A percentile compares a stretch with the other conserved stretches of the same genome.
Evolutionary conservation across 2,113 vertebrate genomes (phyloP).

Genomic region (Heteronetta atricapilla): DNA sequence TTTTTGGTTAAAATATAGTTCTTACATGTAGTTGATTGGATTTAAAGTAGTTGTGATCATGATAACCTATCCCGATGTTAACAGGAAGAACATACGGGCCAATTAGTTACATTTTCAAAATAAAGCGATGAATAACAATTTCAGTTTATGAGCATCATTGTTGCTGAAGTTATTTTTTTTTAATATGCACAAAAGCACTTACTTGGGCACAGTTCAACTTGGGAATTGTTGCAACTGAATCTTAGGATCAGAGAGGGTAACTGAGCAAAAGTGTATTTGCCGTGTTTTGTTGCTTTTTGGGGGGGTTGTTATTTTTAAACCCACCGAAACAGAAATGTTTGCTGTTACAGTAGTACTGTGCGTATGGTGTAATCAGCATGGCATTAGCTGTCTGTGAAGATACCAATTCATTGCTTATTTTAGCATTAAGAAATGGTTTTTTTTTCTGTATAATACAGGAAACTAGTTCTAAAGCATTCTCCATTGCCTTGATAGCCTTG

Average conservation of each 20-base stretch:
- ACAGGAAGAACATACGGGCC: not conserved
- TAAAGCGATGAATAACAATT: not conserved
- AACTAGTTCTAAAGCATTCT: not conserved
- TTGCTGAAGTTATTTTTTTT: not conserved
- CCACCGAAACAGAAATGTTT: not conserved
- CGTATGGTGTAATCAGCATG: not conserved
- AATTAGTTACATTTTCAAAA: not conserved
- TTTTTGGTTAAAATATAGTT: not conserved
- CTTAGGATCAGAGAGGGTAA: not conserved
- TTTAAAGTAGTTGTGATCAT: not conserved
- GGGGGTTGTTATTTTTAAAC: not conserved
- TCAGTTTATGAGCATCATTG: not conserved
- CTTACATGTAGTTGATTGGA: not conserved
- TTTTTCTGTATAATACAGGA: not conserved
- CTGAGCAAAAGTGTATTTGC: not conserved
- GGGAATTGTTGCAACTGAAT: not conserved
- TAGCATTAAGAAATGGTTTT: not conserved
- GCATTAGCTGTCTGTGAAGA: not conserved
- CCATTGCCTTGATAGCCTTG: not conserved
- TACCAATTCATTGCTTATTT: not conserved
- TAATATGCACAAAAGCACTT: not conserved
- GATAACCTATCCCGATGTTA: not conserved
- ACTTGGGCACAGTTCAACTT: not conserved
- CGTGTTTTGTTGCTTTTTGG: not conserved
- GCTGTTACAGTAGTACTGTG: not conserved